phyloP scores from a whole-genome alignment of 2,797 vertebrate species.

The Rhabdophis nuchalis region DNA sequence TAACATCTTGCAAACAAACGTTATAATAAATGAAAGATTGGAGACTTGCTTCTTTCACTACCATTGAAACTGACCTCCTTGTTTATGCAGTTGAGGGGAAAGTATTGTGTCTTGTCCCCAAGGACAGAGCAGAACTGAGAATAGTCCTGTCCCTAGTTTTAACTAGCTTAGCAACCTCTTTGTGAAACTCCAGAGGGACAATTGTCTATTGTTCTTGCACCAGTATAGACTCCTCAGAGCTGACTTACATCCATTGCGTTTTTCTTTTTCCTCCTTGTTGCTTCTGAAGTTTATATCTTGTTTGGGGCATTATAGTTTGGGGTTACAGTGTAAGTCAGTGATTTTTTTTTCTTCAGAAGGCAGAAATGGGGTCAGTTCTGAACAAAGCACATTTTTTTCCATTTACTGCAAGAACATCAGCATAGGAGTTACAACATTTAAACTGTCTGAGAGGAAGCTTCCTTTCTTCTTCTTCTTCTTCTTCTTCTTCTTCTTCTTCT shows the following conservation, averaged over 20 bases:
- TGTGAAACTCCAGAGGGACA: constrained; percentile 45
- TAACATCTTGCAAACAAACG: constrained; percentile 1
- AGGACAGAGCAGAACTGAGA: constrained; percentile 30
- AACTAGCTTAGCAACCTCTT: constrained; percentile 62
- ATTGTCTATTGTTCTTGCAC: constrained; percentile 19
- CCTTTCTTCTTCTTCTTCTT: background rate
- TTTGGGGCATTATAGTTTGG: background rate
- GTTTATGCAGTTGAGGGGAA: constrained; percentile 44
- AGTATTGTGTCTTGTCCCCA: constrained; percentile 35
- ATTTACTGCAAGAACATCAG: background rate
- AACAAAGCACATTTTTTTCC: background rate
- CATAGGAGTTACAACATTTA: background rate
- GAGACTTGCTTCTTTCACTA: background rate
- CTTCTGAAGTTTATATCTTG: constrained; percentile 2
- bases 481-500: too few species aligned
- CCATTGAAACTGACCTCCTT: constrained; percentile 1
- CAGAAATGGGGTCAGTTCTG: background rate
- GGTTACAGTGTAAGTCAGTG: background rate
- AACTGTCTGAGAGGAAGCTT: background rate
- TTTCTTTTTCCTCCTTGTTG: constrained; percentile 7
- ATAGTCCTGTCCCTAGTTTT: constrained; percentile 36
- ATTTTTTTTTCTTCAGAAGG: background rate
- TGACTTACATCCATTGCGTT: constrained; percentile 15
- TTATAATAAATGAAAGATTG: constrained; percentile 25
- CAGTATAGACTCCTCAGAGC: constrained; percentile 6